These are phyloP conservation scores for Nymphalis urticae DNA, from an alignment of 2,888 invertebrate genomes.

Conservation along the genomic window DNA sequence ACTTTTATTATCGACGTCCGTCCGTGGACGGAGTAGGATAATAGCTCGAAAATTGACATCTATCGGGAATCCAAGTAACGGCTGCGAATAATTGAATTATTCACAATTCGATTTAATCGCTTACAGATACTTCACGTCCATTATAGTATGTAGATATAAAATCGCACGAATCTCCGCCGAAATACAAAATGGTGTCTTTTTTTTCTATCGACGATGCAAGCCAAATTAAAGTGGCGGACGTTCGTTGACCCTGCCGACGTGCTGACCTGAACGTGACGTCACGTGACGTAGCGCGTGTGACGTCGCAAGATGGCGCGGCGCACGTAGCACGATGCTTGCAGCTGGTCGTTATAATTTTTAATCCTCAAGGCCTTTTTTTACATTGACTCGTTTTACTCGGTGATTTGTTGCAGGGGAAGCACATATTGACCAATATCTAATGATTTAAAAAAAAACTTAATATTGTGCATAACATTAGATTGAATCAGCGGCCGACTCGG, in stretches of 20 bases:
- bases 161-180: slow-evolving; percentile 41
- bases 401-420: slow-evolving; percentile 33
- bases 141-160: slow-evolving; percentile 27
- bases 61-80: slow-evolving; percentile 23
- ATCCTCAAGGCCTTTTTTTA: slow-evolving; percentile 48
- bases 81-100: slow-evolving; percentile 32
- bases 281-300: slow-evolving; percentile 61
- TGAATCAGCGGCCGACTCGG: neutral
- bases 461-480: too few relatives aligned
- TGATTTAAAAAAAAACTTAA: slow-evolving; percentile 1
- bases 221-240: slow-evolving; percentile 77
- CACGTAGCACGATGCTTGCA: slow-evolving; percentile 50
- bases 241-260: slow-evolving; percentile 68
- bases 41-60: slow-evolving; percentile 29
- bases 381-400: slow-evolving; percentile 40
- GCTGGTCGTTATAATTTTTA: slow-evolving; percentile 45
- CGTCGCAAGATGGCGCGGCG: slow-evolving; percentile 57
- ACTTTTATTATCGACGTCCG: slow-evolving; percentile 31
- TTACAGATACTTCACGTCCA: slow-evolving; percentile 28
- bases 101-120: slow-evolving; percentile 24
- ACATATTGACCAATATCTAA: slow-evolving; percentile 18
- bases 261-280: slow-evolving; percentile 53
- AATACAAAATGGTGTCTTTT: slow-evolving; percentile 63
- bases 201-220: slow-evolving; percentile 59
- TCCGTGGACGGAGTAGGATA: slow-evolving; percentile 17